Evolutionary conservation across 2,888 invertebrate genomes (phyloP), one percentile per base, ranked within the genome.

Genomic region (Listrodromus nycthemerus): DNA sequence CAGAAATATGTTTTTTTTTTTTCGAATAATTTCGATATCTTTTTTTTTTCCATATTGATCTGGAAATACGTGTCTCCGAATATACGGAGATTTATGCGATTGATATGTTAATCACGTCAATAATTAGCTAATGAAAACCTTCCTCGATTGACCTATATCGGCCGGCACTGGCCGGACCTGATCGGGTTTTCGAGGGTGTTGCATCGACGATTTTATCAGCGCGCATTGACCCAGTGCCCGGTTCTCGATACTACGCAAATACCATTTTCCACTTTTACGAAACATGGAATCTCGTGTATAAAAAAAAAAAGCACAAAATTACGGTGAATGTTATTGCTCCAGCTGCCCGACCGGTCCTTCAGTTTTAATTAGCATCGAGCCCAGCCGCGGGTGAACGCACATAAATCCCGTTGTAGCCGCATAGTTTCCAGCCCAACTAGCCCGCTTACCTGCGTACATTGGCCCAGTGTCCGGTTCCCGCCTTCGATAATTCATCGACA

Each of bases 391-490:
- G 19, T 52, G 50, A 52, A 6, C 50, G 50, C 50, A 19, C 50
- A 52, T 52, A 52, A 19, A 52, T 52, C 50, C 19, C 50, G 19
- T 52, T 52, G n/a, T 19, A 52, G 50, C 50, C 19, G 50, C 50
- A 52, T 16, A 45, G 41, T 45, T 45, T 16, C 13, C 3, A 2
- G 41, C 16, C 41, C 10, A 16, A 45, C 41, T 16, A 3, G 41
- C 4, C 13, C 41, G 16, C 41, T 45, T 10, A 24, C 13, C 21
- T 6, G 4, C 55, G 24, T 16, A 45, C 16, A 45, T 16, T 45
- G 41, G 41, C 37, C 37, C 37, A 37, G 37, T 21, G 8, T 55
- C 13, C 10, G 21, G 13, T 55, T 24, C 55, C 21, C 21, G 21
- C 10, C 8, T 10, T 55, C 55, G 55, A 21, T 55, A 24, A 55